phyloP scores from a whole-genome alignment of 1,140 invertebrate species.

The Pseudobourletiella spinata region DNA sequence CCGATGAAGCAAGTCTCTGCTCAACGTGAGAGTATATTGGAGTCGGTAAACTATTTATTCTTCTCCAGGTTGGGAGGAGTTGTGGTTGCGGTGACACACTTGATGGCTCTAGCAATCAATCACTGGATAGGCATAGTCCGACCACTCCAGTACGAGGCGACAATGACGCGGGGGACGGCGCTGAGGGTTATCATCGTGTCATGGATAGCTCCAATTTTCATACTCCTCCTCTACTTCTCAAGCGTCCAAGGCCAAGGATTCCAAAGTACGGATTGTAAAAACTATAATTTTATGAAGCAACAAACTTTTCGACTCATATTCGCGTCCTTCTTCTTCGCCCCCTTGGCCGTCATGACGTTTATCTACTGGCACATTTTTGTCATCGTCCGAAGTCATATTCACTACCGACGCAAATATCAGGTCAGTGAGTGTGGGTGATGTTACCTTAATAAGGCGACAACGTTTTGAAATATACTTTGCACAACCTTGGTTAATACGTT shows the following conservation, averaged over 20 bases:
- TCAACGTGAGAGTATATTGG: too few species aligned
- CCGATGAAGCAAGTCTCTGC: too few species aligned
- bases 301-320: conserved; percentile 36
- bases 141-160: conserved; percentile 53
- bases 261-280: conserved; percentile 37
- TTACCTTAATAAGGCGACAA: too few species aligned
- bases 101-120: conserved; percentile 56
- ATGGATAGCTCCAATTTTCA: conserved; percentile 48
- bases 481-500: too few species aligned
- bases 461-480: too few species aligned
- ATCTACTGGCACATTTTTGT: conserved; percentile 53
- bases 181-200: conserved; percentile 44
- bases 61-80: conserved; percentile 38
- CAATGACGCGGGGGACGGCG: conserved; percentile 46
- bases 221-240: conserved; percentile 48
- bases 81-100: conserved; percentile 53
- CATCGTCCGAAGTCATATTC: conserved; percentile 49
- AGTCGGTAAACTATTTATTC: too few species aligned
- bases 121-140: conserved; percentile 57
- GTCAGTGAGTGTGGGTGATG: too few species aligned
- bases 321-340: conserved; percentile 42
- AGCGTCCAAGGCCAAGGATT: conserved; percentile 44
- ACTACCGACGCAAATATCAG: conserved; percentile 40
- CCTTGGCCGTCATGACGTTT: conserved; percentile 48
- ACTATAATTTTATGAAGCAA: conserved; percentile 36